Evolutionary conservation across 2,888 invertebrate genomes (phyloP).

Genomic region (Peribatodes rhomboidaria): DNA sequence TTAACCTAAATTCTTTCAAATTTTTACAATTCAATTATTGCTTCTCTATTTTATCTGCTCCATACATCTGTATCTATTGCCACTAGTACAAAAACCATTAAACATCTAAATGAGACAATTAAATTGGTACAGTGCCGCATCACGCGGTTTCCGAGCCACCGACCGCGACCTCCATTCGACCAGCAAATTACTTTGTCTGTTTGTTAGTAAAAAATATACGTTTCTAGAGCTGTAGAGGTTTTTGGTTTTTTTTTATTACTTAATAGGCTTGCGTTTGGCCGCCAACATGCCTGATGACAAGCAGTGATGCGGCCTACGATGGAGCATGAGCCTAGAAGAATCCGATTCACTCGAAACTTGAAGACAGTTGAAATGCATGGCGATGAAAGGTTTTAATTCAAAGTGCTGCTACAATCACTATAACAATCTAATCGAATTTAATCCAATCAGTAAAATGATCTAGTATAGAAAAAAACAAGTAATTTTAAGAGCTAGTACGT

Average conservation of each 20-base stretch:
- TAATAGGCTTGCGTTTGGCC: no score
- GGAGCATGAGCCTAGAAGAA: not conserved
- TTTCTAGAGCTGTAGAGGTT: not conserved
- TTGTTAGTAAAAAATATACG: constrained; percentile 18
- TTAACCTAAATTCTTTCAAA: no score
- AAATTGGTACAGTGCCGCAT: constrained; percentile 44
- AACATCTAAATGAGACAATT: constrained; percentile 41
- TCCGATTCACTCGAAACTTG: no score
- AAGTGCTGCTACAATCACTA: no score
- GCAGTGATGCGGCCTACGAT: no score
- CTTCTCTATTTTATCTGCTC: not conserved
- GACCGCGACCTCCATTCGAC: constrained; percentile 61
- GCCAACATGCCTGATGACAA: no score
- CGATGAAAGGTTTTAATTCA: no score
- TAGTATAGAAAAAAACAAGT: no score
- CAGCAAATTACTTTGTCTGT: constrained; percentile 65
- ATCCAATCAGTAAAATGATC: no score
- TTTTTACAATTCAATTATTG: not conserved
- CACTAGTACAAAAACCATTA: not conserved
- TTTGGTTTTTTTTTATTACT: not conserved
- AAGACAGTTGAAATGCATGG: no score
- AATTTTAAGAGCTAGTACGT: no score
- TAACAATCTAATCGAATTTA: no score
- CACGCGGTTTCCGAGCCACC: constrained; percentile 62
- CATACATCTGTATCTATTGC: not conserved